Evolutionary conservation across 2,113 vertebrate genomes (phyloP).

Genomic region (Anhinga anhinga): DNA sequence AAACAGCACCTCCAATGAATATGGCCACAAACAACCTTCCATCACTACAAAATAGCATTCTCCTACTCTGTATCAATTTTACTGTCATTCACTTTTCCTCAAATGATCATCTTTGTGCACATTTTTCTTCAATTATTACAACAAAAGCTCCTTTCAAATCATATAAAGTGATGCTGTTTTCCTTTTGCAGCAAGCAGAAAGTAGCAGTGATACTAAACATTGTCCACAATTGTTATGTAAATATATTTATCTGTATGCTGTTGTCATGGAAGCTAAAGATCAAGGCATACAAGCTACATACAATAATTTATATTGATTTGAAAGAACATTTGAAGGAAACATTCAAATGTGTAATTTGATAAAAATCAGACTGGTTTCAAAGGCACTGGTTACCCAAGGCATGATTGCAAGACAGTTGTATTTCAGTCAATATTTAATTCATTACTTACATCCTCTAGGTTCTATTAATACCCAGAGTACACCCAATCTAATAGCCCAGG

Average conservation of each 20-base stretch:
- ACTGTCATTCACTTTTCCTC: background rate
- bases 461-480: slow-evolving; percentile 42
- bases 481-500: slow-evolving; percentile 8
- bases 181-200: slow-evolving; percentile 43
- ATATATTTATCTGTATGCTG: slow-evolving; percentile 63
- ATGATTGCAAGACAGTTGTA: slow-evolving; percentile 20
- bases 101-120: slow-evolving; percentile 32
- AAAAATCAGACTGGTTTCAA: slow-evolving; percentile 41
- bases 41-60: background rate
- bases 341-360: slow-evolving; percentile 35
- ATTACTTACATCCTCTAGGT: slow-evolving; percentile 50
- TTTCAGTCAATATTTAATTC: slow-evolving; percentile 50
- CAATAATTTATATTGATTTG: slow-evolving; percentile 57
- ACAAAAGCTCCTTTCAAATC: slow-evolving; percentile 60
- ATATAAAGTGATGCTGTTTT: slow-evolving; percentile 53
- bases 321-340: slow-evolving; percentile 55
- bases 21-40: background rate
- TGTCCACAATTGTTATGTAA: slow-evolving; percentile 71
- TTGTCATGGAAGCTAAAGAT: slow-evolving; percentile 75
- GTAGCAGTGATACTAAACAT: slow-evolving; percentile 60
- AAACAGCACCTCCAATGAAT: background rate
- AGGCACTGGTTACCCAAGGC: slow-evolving; percentile 33
- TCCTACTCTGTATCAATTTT: background rate
- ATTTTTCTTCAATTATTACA: slow-evolving; percentile 60
- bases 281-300: slow-evolving; percentile 50